Evolutionary conservation across 2,113 vertebrate species (phyloP).

Genomic region (Carettochelys insculpta): DNA sequence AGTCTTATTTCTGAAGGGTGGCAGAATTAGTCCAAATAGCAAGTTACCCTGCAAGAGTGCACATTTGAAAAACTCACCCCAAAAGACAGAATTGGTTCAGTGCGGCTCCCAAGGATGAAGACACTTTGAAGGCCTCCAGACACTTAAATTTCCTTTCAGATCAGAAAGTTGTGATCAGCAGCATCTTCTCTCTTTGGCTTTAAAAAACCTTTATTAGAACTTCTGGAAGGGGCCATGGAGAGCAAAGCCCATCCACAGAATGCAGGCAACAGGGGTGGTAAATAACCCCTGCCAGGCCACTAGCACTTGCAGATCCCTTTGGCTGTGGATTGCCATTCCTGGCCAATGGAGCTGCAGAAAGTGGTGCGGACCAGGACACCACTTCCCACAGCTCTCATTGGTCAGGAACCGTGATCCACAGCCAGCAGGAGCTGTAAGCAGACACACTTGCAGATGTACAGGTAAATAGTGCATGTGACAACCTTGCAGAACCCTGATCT

Average conservation of each 20-base stretch:
- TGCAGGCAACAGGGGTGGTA: not conserved
- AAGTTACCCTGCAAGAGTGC: not conserved
- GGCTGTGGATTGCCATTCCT: too few species aligned
- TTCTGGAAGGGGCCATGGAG: not conserved
- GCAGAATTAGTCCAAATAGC: not conserved
- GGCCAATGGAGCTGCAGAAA: too few species aligned
- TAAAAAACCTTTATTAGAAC: not conserved
- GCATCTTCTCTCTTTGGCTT: not conserved
- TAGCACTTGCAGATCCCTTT: too few species aligned
- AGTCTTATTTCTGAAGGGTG: not conserved
- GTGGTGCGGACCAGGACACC: too few species aligned
- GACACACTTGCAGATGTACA: too few species aligned
- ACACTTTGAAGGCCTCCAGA: not conserved
- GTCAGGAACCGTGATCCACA: too few species aligned
- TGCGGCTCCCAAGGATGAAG: not conserved
- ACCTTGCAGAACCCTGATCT: too few species aligned
- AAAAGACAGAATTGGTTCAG: not conserved
- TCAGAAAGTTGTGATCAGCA: not conserved
- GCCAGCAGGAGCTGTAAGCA: too few species aligned
- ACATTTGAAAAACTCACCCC: not conserved
- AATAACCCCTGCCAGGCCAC: too few species aligned
- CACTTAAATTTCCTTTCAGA: too few species aligned
- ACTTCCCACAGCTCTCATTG: too few species aligned
- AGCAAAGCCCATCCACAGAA: not conserved
- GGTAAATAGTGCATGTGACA: too few species aligned